Base-by-base conservation (phyloP, 2,888 invertebrate genomes). In the Aleiodes testaceus region DNA sequence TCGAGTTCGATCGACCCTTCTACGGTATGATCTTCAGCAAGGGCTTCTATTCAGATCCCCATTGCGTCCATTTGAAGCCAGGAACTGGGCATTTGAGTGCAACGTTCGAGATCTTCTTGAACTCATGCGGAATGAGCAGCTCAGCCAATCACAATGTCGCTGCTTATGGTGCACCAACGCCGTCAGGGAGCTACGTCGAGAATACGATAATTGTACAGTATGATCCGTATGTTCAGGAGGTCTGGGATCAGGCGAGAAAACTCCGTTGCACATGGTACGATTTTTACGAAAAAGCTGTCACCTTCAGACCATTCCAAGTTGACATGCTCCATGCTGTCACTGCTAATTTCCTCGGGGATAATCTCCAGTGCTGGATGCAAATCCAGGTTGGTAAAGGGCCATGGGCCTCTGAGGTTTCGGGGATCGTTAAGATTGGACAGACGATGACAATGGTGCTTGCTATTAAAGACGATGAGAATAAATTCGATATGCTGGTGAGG, bases 401-500 rank as follows among this genome's bases (percentile, higher is more conserved):
- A 0, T 97, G 97, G 97, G 97, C 97, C n/a, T 96, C 96, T 12
- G 97, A 97, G 88, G 97, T 97, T 42, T 96, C 96, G 0, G 97
- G 97, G 68, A 96, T 97, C 82, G 97, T 97, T 9, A 97, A 97
- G 89, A 97, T 97, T 78, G 97, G 97, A 22, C 97, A 97, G 87
- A 97, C 97, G 0, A 97, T 97, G 97, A 97, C 97, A 11, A 97
- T 97, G 97, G 97, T 97, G 11, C 89, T 97, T 73, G 97, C 97
- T 20, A 97, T 97, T 82, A 97, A 97, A 88, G 97, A 97, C 80
- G 97, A 97, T 81, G 97, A 97, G 88, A 97, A 96, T 83, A 97
- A 97, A 89, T 97, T 97, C 87, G 97, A 97, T 83, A 97, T 97
- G 97, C 88, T 97, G 76, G 97, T 97, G 44, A 91, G 97, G 76